Conservation (phyloP, 2,113 vertebrate genomes). For the Diphyllodes magnificus region DNA sequence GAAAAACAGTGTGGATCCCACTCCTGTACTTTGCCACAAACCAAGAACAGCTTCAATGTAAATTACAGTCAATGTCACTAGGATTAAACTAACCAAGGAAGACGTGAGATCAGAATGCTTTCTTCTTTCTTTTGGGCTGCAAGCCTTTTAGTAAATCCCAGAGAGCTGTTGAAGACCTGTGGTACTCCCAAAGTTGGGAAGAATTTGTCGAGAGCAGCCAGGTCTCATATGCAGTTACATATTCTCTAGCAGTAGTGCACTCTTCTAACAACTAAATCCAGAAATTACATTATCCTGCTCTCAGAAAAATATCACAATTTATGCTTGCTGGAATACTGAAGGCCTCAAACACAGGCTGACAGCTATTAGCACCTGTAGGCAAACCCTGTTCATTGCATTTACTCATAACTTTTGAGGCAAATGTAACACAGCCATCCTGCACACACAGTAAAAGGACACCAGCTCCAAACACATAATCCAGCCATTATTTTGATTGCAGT, state of each 20-base stretch:
- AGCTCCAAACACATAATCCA: not conserved
- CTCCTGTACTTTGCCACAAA: not conserved
- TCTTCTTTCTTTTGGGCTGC: not conserved
- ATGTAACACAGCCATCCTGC: not conserved
- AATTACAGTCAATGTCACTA: not conserved
- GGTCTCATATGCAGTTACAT: not conserved
- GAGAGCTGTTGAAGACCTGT: not conserved
- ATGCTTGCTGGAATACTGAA: not conserved
- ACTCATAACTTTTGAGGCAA: not conserved
- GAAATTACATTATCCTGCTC: not conserved
- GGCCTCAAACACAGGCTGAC: not conserved
- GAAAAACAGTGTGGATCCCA: not conserved
- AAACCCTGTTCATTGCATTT: not conserved
- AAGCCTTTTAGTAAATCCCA: not conserved
- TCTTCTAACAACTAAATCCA: not conserved
- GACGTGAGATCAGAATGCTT: not conserved
- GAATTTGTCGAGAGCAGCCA: not conserved
- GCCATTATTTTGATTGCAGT: not conserved
- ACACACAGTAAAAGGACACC: not conserved
- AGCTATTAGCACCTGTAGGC: not conserved
- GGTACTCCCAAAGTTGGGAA: not conserved
- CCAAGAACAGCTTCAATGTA: not conserved
- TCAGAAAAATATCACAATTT: not conserved
- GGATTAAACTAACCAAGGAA: not conserved
- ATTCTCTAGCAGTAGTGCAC: not conserved